These are phyloP conservation scores for Protomyctophum bolini DNA, from an alignment of 2,113 vertebrate genomes.

Conservation along the genomic window DNA sequence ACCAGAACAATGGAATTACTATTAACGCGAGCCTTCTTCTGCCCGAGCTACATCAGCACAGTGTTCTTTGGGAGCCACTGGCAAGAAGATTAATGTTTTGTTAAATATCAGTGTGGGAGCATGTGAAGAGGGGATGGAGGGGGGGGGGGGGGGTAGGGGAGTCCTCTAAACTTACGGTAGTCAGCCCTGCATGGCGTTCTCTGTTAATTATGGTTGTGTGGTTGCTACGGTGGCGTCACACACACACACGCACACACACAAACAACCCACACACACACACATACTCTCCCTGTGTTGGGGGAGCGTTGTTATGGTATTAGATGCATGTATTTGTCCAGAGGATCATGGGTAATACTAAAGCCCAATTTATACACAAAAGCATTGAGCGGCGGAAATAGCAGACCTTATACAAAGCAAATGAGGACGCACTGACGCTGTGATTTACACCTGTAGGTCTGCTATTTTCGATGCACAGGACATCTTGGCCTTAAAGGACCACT, in stretches of 20 bases:
- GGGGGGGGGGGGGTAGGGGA: not conserved
- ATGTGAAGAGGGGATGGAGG: constrained; percentile 80
- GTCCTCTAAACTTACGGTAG: constrained; percentile 95
- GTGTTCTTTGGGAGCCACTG: constrained; percentile 95
- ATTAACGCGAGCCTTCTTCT: constrained; percentile 83
- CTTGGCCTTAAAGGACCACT: too few species aligned
- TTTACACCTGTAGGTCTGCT: too few species aligned
- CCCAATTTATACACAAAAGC: too few species aligned
- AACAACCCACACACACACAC: constrained; percentile 10
- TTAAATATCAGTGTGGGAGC: constrained; percentile 99
- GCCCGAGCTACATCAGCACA: constrained; percentile 87
- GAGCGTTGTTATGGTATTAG: constrained; percentile 71
- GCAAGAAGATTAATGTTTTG: constrained; percentile 99
- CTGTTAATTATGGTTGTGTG: constrained; percentile 83
- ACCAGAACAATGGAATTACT: constrained; percentile 96
- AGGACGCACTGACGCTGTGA: too few species aligned
- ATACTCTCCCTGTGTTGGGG: constrained; percentile 60
- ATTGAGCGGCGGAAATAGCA: too few species aligned
- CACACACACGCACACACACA: too few species aligned
- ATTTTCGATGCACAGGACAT: too few species aligned
- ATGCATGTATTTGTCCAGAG: constrained; percentile 71
- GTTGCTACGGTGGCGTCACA: constrained; percentile 73
- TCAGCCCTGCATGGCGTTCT: constrained; percentile 77
- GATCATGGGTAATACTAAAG: constrained; percentile 56
- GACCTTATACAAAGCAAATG: too few species aligned